phyloP scores from a whole-genome alignment of 1,140 invertebrate species.

The Sesamia nonagrioides region DNA sequence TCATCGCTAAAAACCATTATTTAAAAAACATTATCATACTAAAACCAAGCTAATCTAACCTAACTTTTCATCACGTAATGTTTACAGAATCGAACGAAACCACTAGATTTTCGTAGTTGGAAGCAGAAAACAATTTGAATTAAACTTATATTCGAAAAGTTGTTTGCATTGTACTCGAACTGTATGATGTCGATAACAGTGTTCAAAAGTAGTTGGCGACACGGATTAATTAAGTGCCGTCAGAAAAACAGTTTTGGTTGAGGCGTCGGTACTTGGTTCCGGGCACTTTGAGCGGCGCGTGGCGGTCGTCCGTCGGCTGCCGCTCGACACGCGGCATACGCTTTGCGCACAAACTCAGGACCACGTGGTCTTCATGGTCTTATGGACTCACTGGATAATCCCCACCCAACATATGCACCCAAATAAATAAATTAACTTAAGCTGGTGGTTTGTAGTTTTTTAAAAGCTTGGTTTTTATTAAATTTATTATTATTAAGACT shows the following conservation, averaged over 20 bases:
- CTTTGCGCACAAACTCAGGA: constrained; percentile 35
- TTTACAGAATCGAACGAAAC: no score
- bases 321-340: constrained; percentile 42
- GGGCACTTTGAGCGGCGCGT: constrained; percentile 71
- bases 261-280: constrained; percentile 77
- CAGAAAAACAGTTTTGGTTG: constrained; percentile 73
- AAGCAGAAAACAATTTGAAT: not conserved
- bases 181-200: constrained; percentile 50
- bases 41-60: no score
- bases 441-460: constrained; percentile 55
- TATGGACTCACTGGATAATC: constrained; percentile 76
- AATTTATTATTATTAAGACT: constrained; percentile 61
- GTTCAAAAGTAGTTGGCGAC: constrained; percentile 61
- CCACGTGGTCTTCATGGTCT: constrained; percentile 31
- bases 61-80: no score
- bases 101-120: no score
- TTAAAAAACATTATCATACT: no score
- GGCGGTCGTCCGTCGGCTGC: constrained; percentile 43
- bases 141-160: not conserved
- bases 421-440: constrained; percentile 85
- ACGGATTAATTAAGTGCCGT: constrained; percentile 82
- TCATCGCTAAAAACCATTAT: no score
- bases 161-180: not conserved
- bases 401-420: constrained; percentile 72
- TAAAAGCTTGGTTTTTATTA: constrained; percentile 62